Percentiles rank a stretch among this genome's conserved stretches.
Evolutionary conservation across 1,140 invertebrate genomes (phyloP).

Genomic region (Drosophila ambigua): DNA sequence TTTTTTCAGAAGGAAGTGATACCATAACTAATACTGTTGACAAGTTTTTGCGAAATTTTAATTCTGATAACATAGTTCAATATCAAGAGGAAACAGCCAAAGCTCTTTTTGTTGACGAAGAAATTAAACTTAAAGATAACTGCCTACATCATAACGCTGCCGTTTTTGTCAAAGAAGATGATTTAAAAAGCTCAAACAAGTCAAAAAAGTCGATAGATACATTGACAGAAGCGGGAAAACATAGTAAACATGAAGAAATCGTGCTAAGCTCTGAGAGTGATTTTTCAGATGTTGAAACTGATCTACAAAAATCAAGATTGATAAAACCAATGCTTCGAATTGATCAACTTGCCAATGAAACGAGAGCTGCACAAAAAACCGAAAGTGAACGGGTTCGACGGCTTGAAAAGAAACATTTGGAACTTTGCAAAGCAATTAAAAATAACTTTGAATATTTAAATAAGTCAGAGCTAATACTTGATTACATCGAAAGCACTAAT

Average conservation of each 20-base stretch:
- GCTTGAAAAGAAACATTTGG: constrained; percentile 68
- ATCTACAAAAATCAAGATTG: constrained; percentile 53
- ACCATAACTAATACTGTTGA: constrained; percentile 51
- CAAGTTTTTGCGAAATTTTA: constrained; percentile 65
- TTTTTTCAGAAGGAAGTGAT: constrained; percentile 34
- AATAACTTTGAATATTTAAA: constrained; percentile 17
- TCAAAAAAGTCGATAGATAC: constrained; percentile 44
- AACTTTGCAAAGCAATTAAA: constrained; percentile 62
- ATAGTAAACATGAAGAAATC: constrained; percentile 65
- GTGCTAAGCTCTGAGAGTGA: constrained; percentile 79
- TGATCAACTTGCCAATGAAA: constrained; percentile 77
- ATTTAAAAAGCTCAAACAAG: constrained; percentile 36
- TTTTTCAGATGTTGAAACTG: constrained; percentile 55
- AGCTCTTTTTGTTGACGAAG: constrained; percentile 16
- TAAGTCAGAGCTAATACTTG: constrained; percentile 86
- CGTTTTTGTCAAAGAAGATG: constrained; percentile 37
- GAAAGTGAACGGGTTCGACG: constrained; percentile 68
- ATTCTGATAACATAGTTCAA: constrained; percentile 22
- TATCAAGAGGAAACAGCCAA: constrained; percentile 2
- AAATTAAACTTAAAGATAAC: constrained; percentile 30
- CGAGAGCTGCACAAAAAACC: constrained; percentile 68
- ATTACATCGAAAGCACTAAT: constrained; percentile 87
- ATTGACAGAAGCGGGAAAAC: constrained; percentile 43
- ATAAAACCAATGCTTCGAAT: constrained; percentile 74
- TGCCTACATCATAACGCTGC: constrained; percentile 20